Conservation (phyloP, 2,888 invertebrate genomes). For the Oeneis ivallda region DNA sequence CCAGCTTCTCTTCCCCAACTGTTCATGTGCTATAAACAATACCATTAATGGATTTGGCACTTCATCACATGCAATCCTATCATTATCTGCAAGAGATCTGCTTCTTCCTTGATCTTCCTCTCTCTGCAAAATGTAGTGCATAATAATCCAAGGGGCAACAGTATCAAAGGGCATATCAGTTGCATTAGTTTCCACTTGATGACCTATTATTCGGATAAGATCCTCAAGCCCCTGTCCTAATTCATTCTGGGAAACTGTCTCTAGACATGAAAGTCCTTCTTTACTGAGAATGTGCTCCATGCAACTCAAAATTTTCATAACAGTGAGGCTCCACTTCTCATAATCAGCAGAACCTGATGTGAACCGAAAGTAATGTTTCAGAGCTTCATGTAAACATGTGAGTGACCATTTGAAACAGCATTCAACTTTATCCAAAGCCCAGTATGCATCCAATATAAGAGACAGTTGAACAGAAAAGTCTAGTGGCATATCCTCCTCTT, state of each 20-base stretch:
- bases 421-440: conserved; percentile 82
- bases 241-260: conserved; percentile 81
- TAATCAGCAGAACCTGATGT: conserved; percentile 71
- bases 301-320: conserved; percentile 70
- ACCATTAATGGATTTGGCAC: conserved; percentile 88
- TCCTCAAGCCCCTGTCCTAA: conserved; percentile 87
- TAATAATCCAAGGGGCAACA: conserved; percentile 90
- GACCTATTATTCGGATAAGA: conserved; percentile 87
- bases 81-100: conserved; percentile 62
- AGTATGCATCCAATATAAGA: conserved; percentile 85
- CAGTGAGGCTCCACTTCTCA: conserved; percentile 71
- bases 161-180: conserved; percentile 86
- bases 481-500: conserved; percentile 72
- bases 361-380: conserved; percentile 82
- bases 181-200: conserved; percentile 88
- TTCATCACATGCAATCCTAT: conserved; percentile 77
- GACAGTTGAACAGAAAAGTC: conserved; percentile 82
- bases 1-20: conserved; percentile 88
- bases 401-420: conserved; percentile 90
- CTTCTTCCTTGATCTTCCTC: conserved; percentile 86
- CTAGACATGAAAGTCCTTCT: conserved; percentile 74
- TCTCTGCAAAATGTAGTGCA: conserved; percentile 89
- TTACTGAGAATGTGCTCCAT: conserved; percentile 72
- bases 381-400: conserved; percentile 87
- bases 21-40: conserved; percentile 91